Evolutionary conservation across 2,888 invertebrate species (phyloP), one percentile per base, ranked within the genome.

Genomic region (Gymnoscelis rufifasciata): DNA sequence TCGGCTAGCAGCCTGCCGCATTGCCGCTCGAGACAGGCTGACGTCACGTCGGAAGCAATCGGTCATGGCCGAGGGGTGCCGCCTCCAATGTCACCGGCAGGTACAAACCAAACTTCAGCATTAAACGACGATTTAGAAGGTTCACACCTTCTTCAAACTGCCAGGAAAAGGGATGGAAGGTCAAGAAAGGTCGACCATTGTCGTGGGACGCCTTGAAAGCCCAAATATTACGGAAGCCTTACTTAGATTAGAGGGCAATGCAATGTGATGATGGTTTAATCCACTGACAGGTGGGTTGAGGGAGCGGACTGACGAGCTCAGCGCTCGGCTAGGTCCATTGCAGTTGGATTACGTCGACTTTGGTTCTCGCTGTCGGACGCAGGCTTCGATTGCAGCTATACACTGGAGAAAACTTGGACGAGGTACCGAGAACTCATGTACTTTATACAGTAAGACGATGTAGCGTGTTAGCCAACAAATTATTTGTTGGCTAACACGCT

Each of bases 1-100:
- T 45, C 26, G 38, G 38, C 33, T 28, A 8, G 28, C 40, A 13
- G 33, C 24, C 41, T 44, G 38, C 44, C 49, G 49, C 49, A 49
- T 38, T 49, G 44, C 41, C 30, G 30, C 13, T 43, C 43, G 37
- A 43, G 43, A 43, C 30, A 26, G 14, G 33, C 38, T 47, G 47
- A 43, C 47, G 47, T 39, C 29, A 47, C 14, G 19, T 2, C 19
- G 26, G 10, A 37, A 43, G 28, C 14, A 29, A 15, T 15, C 39
- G 15, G 11, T 31, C 44, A 39, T 29, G 40, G 35, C 24, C 36
- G 11, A 3, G 33, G 7, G 30, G 15, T 10, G 7, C 14, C 26
- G 3, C 19, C 19, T 19, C 5, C 19, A 5, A 19, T 19, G 19
- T 5, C 19, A 3, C 3, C 2, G 3, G 15, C 10, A 19, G 19